These are phyloP conservation scores for Dusona sp. DNA, from an alignment of 2,888 invertebrate genomes.

Conservation along the genomic window DNA sequence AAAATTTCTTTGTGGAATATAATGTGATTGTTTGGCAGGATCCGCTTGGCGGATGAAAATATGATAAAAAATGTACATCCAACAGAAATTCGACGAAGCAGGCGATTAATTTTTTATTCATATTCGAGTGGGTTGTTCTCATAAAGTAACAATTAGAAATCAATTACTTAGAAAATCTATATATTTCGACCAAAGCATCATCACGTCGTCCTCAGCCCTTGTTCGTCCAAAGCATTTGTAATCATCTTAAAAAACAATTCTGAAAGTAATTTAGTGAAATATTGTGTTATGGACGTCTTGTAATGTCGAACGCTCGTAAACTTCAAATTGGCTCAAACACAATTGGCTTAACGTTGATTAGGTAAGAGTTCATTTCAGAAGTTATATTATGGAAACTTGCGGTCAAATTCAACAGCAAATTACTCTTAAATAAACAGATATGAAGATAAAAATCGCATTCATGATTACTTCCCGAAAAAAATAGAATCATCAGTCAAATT, in stretches of 20 bases:
- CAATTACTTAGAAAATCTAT: not conserved
- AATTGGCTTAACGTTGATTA: not conserved
- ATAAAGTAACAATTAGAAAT: not conserved
- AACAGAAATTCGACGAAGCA: conserved; percentile 8
- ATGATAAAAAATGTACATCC: conserved; percentile 17
- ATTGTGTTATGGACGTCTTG: not conserved
- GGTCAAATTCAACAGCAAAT: conserved; percentile 7
- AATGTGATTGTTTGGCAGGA: conserved; percentile 16
- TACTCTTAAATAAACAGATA: not conserved
- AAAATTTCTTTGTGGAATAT: conserved; percentile 43
- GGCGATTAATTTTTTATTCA: conserved; percentile 16
- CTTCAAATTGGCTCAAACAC: not conserved
- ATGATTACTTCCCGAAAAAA: conserved; percentile 12
- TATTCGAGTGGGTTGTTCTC: not conserved
- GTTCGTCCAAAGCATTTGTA: not conserved
- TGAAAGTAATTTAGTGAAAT: not conserved
- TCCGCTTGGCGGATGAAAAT: conserved; percentile 21
- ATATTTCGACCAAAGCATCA: not conserved
- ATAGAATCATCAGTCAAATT: not conserved
- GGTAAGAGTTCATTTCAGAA: not conserved
- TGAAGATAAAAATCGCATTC: not conserved
- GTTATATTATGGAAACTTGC: conserved; percentile 34
- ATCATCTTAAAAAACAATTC: not conserved
- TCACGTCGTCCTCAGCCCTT: not conserved
- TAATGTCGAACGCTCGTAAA: not conserved